Base-by-base conservation (phyloP, 2,888 invertebrate species). In the Andrena bucephala region DNA sequence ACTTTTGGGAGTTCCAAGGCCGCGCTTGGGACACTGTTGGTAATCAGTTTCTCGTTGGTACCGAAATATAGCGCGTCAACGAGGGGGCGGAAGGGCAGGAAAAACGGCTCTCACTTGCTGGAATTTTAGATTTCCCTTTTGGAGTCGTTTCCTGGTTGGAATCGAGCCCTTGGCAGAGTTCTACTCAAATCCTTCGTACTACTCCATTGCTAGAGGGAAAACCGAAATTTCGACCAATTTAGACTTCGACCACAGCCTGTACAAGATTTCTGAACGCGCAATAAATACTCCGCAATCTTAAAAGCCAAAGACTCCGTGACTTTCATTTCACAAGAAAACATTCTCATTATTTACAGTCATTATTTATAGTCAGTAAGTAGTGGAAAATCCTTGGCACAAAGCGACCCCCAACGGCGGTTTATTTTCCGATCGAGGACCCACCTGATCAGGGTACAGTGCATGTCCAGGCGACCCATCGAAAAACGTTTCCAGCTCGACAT, bases 1-100 rank as follows among this genome's bases (percentile, higher is more conserved):
- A 87, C 87, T 88, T 87, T 88, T 88, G 87, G 87, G 87, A 87
- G 84, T 87, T 85, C 83, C 87, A 83, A 88, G 88, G 88, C 88
- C 85, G 83, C 87, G 87, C 86, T 83, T 78, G 87, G 87, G 87
- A 88, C 82, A 69, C 71, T 81, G 88, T 83, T 88, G 83, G 88
- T 87, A 87, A 87, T 87, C 87, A 87, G 88, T 87, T 87, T 84
- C 86, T 83, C 88, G 88, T 85, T 86, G 85, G 76, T 77, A 72
- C 83, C 85, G 81, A 88, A 87, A 85, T 81, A 85, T 78, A 72
- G 69, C 57, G 72, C 71, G 77, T 52, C 74, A 68, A 63, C 59
- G 42, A 42, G 27, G 33, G n/a, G 6, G 1, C 1, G 52, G 16
- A 29, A 8, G n/a, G 29, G 59, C 13, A 29, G 33, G 10, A 13